Percentiles rank a stretch among this genome's conserved stretches.
Evolutionary conservation across 1,140 invertebrate species (phyloP).

Genomic region (Ctenoplectra terminalis): DNA sequence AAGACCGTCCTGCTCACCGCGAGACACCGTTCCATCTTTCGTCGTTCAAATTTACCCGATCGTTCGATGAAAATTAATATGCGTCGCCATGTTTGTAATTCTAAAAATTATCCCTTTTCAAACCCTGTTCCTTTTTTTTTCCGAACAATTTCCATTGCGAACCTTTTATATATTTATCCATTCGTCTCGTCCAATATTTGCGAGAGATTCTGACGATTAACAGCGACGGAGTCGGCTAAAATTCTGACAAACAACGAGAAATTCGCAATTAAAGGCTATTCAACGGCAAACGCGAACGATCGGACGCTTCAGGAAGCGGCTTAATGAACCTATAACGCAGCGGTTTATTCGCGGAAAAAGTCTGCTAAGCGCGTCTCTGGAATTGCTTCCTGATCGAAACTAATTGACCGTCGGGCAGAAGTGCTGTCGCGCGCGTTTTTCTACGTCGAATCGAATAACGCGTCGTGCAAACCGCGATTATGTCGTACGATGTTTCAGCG

Average conservation of each 20-base stretch:
- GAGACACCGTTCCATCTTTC: slow-evolving; percentile 3
- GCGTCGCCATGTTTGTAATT: too few relatives aligned
- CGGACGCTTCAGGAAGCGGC: slow-evolving; percentile 28
- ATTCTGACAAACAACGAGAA: slow-evolving; percentile 3
- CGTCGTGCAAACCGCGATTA: background rate
- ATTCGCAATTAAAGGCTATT: slow-evolving; percentile 47
- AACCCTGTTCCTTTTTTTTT: too few relatives aligned
- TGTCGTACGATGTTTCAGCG: background rate
- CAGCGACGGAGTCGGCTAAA: background rate
- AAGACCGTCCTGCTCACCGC: slow-evolving; percentile 4
- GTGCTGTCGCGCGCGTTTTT: background rate
- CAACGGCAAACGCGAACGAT: slow-evolving; percentile 18
- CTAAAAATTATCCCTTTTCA: too few relatives aligned
- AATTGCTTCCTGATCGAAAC: slow-evolving; percentile 40
- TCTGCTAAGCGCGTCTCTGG: slow-evolving; percentile 4
- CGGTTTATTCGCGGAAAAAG: slow-evolving; percentile 35
- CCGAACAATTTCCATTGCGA: too few relatives aligned
- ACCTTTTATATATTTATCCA: too few relatives aligned
- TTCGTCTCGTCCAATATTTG: background rate
- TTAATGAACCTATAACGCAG: slow-evolving; percentile 39
- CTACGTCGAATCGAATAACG: background rate
- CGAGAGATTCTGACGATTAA: background rate
- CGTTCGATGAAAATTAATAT: background rate
- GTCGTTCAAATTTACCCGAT: slow-evolving; percentile 1
- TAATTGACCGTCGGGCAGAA: slow-evolving; percentile 5